These are phyloP conservation scores for Aspidapion aeneum DNA, from an alignment of 2,888 invertebrate species.

Conservation along the genomic window DNA sequence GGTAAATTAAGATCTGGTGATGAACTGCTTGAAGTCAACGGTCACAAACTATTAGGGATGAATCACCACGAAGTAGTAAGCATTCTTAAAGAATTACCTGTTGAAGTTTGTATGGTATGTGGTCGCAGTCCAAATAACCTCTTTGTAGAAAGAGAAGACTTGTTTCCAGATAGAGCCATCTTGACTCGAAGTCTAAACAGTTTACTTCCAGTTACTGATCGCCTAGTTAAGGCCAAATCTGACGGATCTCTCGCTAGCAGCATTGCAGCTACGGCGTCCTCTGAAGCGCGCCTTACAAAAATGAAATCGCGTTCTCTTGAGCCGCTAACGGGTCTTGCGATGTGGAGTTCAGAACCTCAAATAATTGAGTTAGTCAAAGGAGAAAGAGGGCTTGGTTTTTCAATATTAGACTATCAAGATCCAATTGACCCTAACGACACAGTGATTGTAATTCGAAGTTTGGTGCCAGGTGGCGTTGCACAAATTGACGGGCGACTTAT, in stretches of 20 bases:
- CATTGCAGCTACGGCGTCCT: conserved; percentile 54
- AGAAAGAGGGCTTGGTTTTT: conserved; percentile 96
- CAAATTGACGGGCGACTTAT: conserved; percentile 96
- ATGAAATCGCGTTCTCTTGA: conserved; percentile 89
- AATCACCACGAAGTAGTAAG: conserved; percentile 94
- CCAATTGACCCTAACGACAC: conserved; percentile 95
- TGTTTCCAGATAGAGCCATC: conserved; percentile 43
- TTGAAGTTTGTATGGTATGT: conserved; percentile 89
- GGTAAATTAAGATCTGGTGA: conserved; percentile 89
- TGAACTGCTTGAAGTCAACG: conserved; percentile 93
- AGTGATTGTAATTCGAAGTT: conserved; percentile 94
- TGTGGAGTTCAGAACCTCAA: conserved; percentile 98
- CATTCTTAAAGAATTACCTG: conserved; percentile 86
- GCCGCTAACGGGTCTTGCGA: conserved; percentile 95
- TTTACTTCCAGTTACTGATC: conserved; percentile 62
- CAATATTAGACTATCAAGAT: conserved; percentile 94
- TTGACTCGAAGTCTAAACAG: conserved; percentile 60
- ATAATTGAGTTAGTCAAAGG: conserved; percentile 96
- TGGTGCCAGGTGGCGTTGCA: conserved; percentile 98
- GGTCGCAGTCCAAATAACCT: conserved; percentile 56
- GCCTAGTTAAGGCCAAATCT: conserved; percentile 85
- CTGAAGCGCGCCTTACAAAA: conserved; percentile 57
- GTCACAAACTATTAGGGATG: conserved; percentile 81
- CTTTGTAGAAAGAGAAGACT: conserved; percentile 36
- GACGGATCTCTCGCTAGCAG: conserved; percentile 78